phyloP scores from a whole-genome alignment of 2,888 invertebrate species.

The Mythimna lalbum region DNA sequence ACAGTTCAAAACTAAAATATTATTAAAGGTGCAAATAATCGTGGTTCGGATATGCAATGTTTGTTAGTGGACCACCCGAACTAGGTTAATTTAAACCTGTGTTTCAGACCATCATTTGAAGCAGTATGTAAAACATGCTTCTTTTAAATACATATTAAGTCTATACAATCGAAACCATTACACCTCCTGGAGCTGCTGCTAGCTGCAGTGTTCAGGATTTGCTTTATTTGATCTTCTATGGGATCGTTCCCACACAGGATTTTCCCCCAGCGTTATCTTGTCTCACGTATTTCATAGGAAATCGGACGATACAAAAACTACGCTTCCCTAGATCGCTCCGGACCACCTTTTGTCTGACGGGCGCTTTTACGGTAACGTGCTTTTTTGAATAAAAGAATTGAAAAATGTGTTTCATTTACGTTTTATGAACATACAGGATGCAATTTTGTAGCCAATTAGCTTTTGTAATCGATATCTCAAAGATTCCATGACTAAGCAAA shows the following conservation, averaged over 20 bases:
- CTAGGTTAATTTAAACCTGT: no score
- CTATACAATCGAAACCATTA: conserved; percentile 6
- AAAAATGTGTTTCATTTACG: conserved; percentile 4
- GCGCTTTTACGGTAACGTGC: conserved; percentile 8
- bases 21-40: no score
- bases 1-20: no score
- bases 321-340: conserved; percentile 21
- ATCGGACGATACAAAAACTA: conserved; percentile 56
- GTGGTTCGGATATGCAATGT: no score
- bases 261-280: conserved; percentile 46
- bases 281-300: conserved; percentile 58
- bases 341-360: conserved; percentile 32
- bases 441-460: not conserved
- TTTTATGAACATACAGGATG: not conserved
- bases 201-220: conserved; percentile 31
- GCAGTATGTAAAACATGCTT: not conserved
- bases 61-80: no score
- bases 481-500: not conserved
- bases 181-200: not conserved
- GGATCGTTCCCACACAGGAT: conserved; percentile 19
- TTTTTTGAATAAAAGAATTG: conserved; percentile 12
- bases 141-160: conserved; percentile 7
- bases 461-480: not conserved
- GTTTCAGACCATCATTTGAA: no score
- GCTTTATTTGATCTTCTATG: conserved; percentile 42